phyloP scores from a whole-genome alignment of 1,140 invertebrate species.

The Drosophila pruinosa region DNA sequence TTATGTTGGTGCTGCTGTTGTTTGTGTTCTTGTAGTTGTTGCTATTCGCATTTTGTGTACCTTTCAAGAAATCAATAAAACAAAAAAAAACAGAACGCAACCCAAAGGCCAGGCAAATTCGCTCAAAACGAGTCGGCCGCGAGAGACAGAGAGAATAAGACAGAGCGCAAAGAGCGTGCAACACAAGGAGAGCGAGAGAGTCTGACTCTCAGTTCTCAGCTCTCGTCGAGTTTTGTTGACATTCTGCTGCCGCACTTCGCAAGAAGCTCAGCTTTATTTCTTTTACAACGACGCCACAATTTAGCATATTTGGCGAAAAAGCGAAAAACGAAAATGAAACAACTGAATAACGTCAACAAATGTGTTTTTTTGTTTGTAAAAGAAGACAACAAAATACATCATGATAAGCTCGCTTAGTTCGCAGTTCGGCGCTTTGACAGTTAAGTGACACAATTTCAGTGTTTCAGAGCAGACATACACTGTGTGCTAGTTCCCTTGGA shows the following conservation, averaged over 20 bases:
- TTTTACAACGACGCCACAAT: constrained; percentile 46
- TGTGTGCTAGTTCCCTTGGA: constrained; percentile 6
- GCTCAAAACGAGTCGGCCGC: constrained; percentile 71
- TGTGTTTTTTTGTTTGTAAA: background rate
- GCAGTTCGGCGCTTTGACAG: constrained; percentile 41
- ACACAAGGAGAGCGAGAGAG: constrained; percentile 19
- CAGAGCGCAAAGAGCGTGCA: constrained; percentile 5
- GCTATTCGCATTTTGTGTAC: constrained; percentile 81
- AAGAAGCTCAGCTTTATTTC: constrained; percentile 25
- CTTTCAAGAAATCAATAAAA: constrained; percentile 82
- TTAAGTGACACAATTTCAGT: constrained; percentile 74
- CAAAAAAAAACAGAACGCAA: constrained; percentile 59
- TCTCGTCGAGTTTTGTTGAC: constrained; percentile 67
- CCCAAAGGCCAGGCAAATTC: constrained; percentile 61
- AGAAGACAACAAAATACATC: constrained; percentile 8
- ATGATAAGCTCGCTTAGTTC: constrained; percentile 34
- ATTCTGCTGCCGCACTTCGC: constrained; percentile 50
- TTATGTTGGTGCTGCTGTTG: constrained; percentile 43
- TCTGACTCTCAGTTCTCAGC: background rate
- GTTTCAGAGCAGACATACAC: background rate
- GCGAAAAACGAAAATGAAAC: background rate
- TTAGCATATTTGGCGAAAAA: constrained; percentile 65
- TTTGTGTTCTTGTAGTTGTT: constrained; percentile 60
- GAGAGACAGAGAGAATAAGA: constrained; percentile 20
- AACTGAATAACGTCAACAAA: background rate